Evolutionary conservation across 2,797 vertebrate genomes (phyloP).

Genomic region (Sebastes trivittatus): DNA sequence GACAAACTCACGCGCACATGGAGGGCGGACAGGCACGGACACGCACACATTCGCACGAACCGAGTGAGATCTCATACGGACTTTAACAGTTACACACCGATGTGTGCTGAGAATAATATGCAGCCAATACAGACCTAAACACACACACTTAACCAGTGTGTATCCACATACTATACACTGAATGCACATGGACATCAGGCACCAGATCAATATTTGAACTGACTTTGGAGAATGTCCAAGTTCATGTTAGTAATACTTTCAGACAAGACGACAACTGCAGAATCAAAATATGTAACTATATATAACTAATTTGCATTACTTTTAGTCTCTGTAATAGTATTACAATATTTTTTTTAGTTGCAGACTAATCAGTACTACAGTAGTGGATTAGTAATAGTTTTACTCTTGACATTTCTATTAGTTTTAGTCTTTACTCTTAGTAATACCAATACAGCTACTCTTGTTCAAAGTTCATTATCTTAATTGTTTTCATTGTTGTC

Average conservation of each 20-base stretch:
- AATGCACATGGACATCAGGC: neutral
- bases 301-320: neutral
- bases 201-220: neutral
- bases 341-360: neutral
- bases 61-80: neutral
- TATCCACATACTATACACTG: neutral
- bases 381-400: neutral
- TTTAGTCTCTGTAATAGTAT: neutral
- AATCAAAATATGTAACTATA: neutral
- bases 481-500: slow-evolving; percentile 15
- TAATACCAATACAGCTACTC: too few relatives aligned
- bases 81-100: neutral
- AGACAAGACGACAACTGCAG: too few relatives aligned
- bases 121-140: too few relatives aligned
- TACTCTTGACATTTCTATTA: neutral
- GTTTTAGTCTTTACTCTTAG: neutral
- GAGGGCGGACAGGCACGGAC: neutral
- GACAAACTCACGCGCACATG: slow-evolving; percentile 13
- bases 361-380: too few relatives aligned
- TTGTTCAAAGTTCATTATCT: neutral
- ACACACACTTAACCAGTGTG: neutral
- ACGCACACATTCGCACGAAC: neutral
- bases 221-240: neutral
- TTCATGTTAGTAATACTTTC: neutral
- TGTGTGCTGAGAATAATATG: too few relatives aligned